Evolutionary conservation across 2,113 vertebrate species (phyloP).

Genomic region (Dipodomys spectabilis): DNA sequence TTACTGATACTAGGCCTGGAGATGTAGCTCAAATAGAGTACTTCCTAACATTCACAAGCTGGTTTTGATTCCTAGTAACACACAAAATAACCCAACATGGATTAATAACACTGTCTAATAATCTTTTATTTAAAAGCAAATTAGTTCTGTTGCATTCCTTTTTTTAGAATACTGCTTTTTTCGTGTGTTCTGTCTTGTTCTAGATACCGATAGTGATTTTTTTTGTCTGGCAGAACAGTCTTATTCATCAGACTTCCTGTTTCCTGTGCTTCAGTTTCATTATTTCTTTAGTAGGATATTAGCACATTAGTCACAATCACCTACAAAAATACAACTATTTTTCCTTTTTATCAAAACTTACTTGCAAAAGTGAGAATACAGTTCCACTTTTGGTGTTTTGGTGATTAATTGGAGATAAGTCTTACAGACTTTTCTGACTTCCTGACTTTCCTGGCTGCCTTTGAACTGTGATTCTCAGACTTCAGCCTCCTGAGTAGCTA

Average conservation of each 20-base stretch:
- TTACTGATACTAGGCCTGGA: background rate
- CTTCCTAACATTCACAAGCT: no score
- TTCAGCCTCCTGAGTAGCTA: no score
- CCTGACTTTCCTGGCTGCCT: no score
- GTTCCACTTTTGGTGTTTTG: background rate
- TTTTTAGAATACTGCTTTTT: background rate
- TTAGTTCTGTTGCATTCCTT: background rate
- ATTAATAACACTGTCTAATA: slow-evolving; percentile 7
- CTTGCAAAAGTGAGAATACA: background rate
- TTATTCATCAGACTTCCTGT: slow-evolving; percentile 15
- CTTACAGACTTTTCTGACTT: no score
- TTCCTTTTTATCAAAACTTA: slow-evolving; percentile 22
- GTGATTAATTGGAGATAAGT: no score
- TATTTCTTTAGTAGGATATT: slow-evolving; percentile 17
- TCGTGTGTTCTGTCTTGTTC: background rate
- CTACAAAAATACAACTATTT: slow-evolving; percentile 20
- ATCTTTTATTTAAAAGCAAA: slow-evolving; percentile 40
- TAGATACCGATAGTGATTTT: background rate
- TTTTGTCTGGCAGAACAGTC: background rate
- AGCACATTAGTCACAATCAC: background rate
- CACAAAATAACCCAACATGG: no score
- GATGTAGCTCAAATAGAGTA: no score
- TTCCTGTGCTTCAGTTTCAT: slow-evolving; percentile 18
- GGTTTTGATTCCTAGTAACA: no score
- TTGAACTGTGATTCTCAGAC: no score